Base-by-base conservation (phyloP, 2,113 vertebrate species). In the Loxodonta africana region DNA sequence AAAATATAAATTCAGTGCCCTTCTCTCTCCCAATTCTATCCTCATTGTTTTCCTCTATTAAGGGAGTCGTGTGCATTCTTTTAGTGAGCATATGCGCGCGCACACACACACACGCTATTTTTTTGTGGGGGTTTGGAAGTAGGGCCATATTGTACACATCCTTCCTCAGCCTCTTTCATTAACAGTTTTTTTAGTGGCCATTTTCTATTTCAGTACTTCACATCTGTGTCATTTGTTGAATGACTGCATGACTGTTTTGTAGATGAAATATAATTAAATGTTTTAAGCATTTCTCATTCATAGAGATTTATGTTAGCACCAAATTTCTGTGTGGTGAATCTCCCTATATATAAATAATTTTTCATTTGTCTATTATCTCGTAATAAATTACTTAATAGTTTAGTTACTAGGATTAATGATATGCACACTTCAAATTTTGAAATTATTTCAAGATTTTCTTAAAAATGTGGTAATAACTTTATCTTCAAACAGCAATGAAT, bases 321-420 rank as follows among this genome's bases (percentile, higher is more conserved):
- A 95, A 83, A 87, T 96, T 96, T 95, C 71, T 98, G 88, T 90
- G 44, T 90, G 88, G 1, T 85, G 87, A 94, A 92, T 65, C 60
- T 87, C 41, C 81, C 71, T 87, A 44, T 65, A 63, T 71, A 88
- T 62, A 18, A 90, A 10, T 65, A 80, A 78, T 51, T 95, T 30
- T 90, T 8, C 80, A 89, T 62, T 95, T 91, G 83, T 92, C 77
- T 90, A 26, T 10, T 46, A 83, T 84, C 90, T 48, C 25, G 53
- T 69, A 85, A 89, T 87, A 96, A 93, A 90, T 95, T 81, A 85
- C 28, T 62, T 48, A 48, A 6, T 83, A 96, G 25, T 89, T 83
- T 44, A 93, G 83, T 83, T 78, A 88, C 74, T 97, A 73, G 78
- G 69, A 89, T 83, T 96, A 90, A 91, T 67, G 62, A 91, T 91